Conservation (phyloP, 2,797 vertebrate species). For the Leptatherina wallacei region DNA sequence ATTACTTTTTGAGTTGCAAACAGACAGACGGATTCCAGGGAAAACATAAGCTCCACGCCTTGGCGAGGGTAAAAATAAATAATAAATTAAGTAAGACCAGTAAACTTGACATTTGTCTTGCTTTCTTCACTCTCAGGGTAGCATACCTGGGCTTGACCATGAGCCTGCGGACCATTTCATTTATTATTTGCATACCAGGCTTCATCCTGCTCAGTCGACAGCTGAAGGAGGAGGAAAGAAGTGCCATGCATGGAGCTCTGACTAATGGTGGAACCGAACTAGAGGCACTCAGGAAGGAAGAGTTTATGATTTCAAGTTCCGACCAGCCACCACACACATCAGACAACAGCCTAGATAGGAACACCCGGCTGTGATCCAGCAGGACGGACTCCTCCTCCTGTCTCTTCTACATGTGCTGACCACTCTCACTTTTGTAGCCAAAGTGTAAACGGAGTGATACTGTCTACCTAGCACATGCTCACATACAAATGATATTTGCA, state of each 20-base stretch:
- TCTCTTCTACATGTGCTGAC: neutral
- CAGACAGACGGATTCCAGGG: too few species aligned
- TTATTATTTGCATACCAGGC: conserved; percentile 79
- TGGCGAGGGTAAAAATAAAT: neutral
- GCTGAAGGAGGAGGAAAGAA: conserved; percentile 68
- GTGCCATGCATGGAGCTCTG: conserved; percentile 43
- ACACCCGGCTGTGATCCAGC: conserved; percentile 73
- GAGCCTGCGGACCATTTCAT: conserved; percentile 76
- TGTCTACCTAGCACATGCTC: conserved; percentile 16
- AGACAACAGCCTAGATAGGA: conserved; percentile 71
- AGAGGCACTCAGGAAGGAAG: conserved; percentile 77
- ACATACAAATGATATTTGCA: conserved; percentile 57
- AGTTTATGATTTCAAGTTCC: conserved; percentile 61
- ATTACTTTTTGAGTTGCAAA: too few species aligned
- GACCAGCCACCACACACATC: conserved; percentile 59
- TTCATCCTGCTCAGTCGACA: conserved; percentile 76
- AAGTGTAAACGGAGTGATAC: conserved; percentile 20
- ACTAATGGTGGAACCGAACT: conserved; percentile 73
- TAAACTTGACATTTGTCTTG: neutral
- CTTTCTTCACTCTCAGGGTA: conserved; percentile 60
- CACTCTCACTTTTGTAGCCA: conserved; percentile 7
- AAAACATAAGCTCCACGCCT: too few species aligned
- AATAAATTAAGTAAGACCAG: too few species aligned
- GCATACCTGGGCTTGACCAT: conserved; percentile 81
- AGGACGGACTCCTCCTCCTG: conserved; percentile 4